Evolutionary conservation across 2,113 vertebrate genomes (phyloP), one percentile per base, ranked within the genome.

Genomic region (Synchiropus splendidus): DNA sequence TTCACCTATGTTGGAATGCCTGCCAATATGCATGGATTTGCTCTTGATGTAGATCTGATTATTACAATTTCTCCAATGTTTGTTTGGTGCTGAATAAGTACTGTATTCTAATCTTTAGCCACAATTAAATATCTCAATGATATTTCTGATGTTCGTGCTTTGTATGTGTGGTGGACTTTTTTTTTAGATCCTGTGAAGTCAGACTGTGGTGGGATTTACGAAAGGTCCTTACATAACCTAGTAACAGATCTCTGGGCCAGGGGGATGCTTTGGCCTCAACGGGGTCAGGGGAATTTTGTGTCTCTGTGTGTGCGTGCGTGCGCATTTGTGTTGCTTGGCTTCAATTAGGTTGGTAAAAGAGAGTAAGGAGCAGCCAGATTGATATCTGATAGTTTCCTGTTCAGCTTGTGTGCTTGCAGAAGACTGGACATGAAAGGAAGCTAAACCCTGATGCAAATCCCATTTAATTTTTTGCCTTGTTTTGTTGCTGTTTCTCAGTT

Each of bases 171-270:
- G n/a, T n/a, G n/a, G 32, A 35, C 60, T 72, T 65, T 71, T 56
- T 63, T 41, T 73, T 77, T 77, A 70, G 57, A 54, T 36, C 50
- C 42, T 61, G 54, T 55, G 46, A 60, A 52, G 61, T 69, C 57
- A 51, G 48, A 36, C 36, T 38, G 51, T 32, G 51, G 56, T 58
- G 49, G 58, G 58, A 59, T 61, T 58, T 54, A 54, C 34, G 4
- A 27, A 27, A 49, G 51, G 54, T 42, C 41, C 72, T 78, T 80
- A 66, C 58, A 64, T 81, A 80, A 78, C 60, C 43, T 34, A 54
- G 64, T 64, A 73, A 77, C 48, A 57, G 67, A 71, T 70, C 64
- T 64, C 18, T 60, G 45, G 56, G 51, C 64, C 30, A 30, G 52
- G 54, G 61, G 8, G 61, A 54, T 66, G 60, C 63, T 65, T 68